Base-by-base conservation (phyloP, 2,797 vertebrate species). In the Ctenopoma multispine region DNA sequence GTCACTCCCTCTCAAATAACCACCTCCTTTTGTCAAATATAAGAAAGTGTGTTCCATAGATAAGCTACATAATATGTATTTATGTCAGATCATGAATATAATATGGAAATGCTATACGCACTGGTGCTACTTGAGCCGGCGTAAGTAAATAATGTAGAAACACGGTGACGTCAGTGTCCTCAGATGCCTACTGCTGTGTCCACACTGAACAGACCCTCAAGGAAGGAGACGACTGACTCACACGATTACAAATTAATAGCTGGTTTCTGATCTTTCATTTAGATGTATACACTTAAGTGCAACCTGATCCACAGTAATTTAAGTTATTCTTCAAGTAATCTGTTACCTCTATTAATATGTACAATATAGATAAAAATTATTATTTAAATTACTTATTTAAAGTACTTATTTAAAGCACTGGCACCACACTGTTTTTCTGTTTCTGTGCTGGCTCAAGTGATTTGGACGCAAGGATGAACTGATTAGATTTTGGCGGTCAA, bases 91-190 rank as follows among this genome's bases (percentile, higher is more conserved):
- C 34, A 1, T 36, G 34, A 36, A 36, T 36, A 31, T 36, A 10
- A 12, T 12, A 36, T 36, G 34, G 34, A 36, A 36, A 36, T 34
- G 31, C 1, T 34, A 27, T 53, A n/a, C n/a, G 14, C 63, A 14
- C 54, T 31, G 53, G 12, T 59, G 15, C 43, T 49, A 29, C 48
- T 57, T 38, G 38, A 41, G 44, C n/a, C 10, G 27, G 12, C 27
- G 14, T 20, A 1, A 20, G 69, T 88, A 44, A 88, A 84, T 84
- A 74, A 80, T 82, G 65, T 15, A 78, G 53, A 58, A 27, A 44
- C 15, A n/a, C 40, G 1, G 0, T 60, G 75, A 75, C 24, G 58
- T 72, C 71, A 51, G 49, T 21, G 44, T 68, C 75, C 82, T 75
- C 55, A 21, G 10, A 56, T 73, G 29, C 54, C 74, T 48, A 24